Evolutionary conservation across 2,888 invertebrate species (phyloP), one percentile per base, ranked within the genome.

Genomic region (Parapristionchus giblindavisi): DNA sequence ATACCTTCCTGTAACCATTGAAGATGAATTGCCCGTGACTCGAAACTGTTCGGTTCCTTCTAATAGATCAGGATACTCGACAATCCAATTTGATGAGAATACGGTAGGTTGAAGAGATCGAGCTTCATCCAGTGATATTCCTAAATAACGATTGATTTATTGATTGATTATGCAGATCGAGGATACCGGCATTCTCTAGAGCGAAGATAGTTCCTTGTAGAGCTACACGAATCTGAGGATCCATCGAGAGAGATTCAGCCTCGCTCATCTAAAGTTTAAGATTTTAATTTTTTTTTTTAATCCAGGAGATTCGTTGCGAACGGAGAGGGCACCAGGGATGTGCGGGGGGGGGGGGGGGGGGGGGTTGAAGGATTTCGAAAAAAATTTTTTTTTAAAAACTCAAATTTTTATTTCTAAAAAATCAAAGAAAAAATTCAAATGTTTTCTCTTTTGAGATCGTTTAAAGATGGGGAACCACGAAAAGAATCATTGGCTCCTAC

Each of bases 1-100:
- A 21, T 29, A 80, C 80, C 82, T 79, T 60, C 82, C 82, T 56
- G 78, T 78, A 76, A 82, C 80, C 27, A 79, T 77, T 73, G 78
- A 78, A 0, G 80, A 79, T 14, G 79, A 77, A 60, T 82, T 82
- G 43, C 82, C 82, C 32, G 77, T 79, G 2, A 77, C 79, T 77
- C 78, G 71, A 68, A 80, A 82, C 77, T 82, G 82, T 71, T 82
- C 82, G 54, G 70, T 56, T 24, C 56, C 56, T n/a, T 71, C 70
- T 27, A 71, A 40, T 5, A 56, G 54, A 40, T 71, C 70, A 2
- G 56, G 70, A 56, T 81, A 82, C 65, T 80, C 82, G 38, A 80
- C 78, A 43, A 71, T 66, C 82, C 82, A 82, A 4, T 77, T 77
- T 8, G 79, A 79, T 21, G 82, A 78, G 60, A 77, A 80, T 17